Evolutionary conservation across 2,888 invertebrate genomes (phyloP), one percentile per base, ranked within the genome.

Genomic region (Tenodera sinensis): DNA sequence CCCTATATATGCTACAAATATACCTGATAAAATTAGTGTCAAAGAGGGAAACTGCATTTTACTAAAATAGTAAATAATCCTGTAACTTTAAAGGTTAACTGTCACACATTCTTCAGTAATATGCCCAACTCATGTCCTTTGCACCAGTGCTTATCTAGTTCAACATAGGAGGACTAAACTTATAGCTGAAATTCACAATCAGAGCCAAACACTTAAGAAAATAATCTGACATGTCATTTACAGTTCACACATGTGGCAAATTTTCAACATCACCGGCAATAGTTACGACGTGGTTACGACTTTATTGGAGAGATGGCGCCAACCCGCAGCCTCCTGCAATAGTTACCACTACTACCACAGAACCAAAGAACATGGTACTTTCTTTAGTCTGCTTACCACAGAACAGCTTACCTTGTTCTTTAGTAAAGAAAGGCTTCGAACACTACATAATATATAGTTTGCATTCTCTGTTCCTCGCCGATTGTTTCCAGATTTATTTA

Each of bases 1-100:
- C 82, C 95, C 93, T 90, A 97, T 95, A 93, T 97, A 97, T 25
- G 94, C 94, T 84, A 96, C 93, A 93, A 97, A 97, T 91, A 96
- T 92, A 92, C 95, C 93, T 89, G 95, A 95, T 91, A 96, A 91
- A 91, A 91, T 90, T 12, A 91, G 83, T 28, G 91, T 90, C 86
- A 91, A 90, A 20, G 91, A 91, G 15, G 91, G 91, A 30, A 42
- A 90, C 34, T 88, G 81, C 90, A 90, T 90, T 84, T 25, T 54
- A 20, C 42, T 84, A 34, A 84, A 28, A 34, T 2, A 30, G 20
- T 30, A 1, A 83, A 71, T 25, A 71, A 4, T 20, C 54, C 4
- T 54, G 14, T 54, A 71, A 20, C 54, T 71, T 71, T 20, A 20
- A 71, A 71, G 54, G 25, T 71, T 71, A 71, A 71, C 54, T 71